Conservation (phyloP, 2,797 vertebrate species). For the Protonibea diacanthus region DNA sequence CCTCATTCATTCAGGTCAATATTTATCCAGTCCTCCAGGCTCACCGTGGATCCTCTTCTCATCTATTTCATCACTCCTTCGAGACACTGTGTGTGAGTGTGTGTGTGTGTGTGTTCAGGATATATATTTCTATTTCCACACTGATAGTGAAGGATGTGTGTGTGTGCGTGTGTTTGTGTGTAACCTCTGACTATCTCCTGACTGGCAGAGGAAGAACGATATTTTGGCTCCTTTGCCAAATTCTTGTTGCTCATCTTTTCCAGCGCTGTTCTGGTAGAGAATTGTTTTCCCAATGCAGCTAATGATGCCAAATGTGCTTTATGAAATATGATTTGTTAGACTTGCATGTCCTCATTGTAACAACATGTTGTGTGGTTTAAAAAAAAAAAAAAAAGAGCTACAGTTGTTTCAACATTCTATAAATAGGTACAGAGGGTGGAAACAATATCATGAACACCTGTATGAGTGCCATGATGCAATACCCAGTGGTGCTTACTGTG, state of each 20-base stretch:
- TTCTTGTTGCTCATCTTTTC: conserved; percentile 48
- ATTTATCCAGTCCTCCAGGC: conserved; percentile 76
- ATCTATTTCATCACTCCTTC: conserved; percentile 69
- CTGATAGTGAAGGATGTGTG: conserved; percentile 13
- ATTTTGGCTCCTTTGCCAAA: conserved; percentile 39
- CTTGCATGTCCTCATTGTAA: conserved; percentile 17
- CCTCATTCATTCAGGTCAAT: conserved; percentile 80
- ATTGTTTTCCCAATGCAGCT: conserved; percentile 48
- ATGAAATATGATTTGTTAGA: conserved; percentile 43
- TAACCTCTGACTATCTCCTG: conserved; percentile 24
- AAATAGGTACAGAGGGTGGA: background rate
- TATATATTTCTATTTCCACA: conserved; percentile 47
- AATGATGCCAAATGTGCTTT: conserved; percentile 53
- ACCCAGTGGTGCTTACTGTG: background rate
- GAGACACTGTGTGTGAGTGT: conserved; percentile 43
- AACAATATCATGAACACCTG: background rate
- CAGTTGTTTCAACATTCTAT: background rate
- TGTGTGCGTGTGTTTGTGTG: conserved; percentile 13
- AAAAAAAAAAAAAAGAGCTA: conserved; percentile 14
- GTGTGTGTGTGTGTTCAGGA: conserved; percentile 49
- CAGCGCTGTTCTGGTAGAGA: conserved; percentile 36
- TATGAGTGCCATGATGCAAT: background rate
- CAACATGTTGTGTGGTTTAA: conserved; percentile 32
- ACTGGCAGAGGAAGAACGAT: conserved; percentile 35
- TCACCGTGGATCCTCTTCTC: conserved; percentile 64